phyloP scores from a whole-genome alignment of 2,888 invertebrate genomes.

The Synergus itoensis region DNA sequence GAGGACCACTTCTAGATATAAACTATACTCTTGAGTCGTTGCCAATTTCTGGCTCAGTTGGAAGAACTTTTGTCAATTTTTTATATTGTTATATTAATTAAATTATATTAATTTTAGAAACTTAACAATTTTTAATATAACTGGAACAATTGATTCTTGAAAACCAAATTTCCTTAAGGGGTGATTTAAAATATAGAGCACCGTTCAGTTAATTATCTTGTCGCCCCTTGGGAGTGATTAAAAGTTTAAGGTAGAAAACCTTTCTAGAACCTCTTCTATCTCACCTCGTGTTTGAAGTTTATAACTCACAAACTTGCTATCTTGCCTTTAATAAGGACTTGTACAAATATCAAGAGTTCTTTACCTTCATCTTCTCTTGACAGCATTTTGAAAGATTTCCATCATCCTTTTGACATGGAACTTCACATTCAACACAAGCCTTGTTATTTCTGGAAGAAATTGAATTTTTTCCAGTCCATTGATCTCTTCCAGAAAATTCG shows the following conservation, averaged over 20 bases:
- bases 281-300: constrained; percentile 5
- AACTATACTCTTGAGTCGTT: neutral
- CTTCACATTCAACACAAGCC: constrained; percentile 1
- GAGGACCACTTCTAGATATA: neutral
- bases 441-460: neutral
- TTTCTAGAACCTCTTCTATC: constrained; percentile 25
- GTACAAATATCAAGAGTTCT: constrained; percentile 18
- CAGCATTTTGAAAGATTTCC: constrained; percentile 21
- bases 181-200: neutral
- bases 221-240: constrained; percentile 31
- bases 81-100: neutral
- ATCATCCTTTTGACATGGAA: neutral
- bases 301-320: constrained; percentile 33
- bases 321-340: constrained; percentile 13
- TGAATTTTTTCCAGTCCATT: neutral
- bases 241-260: constrained; percentile 27
- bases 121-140: neutral
- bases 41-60: neutral
- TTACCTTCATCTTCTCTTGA: constrained; percentile 28
- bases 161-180: neutral
- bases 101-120: neutral
- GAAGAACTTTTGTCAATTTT: neutral
- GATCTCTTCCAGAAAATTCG: neutral
- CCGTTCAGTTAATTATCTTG: constrained; percentile 22
- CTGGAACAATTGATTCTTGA: neutral